Conservation (phyloP, 1,140 invertebrate species). For the Platorchestia sp. region DNA sequence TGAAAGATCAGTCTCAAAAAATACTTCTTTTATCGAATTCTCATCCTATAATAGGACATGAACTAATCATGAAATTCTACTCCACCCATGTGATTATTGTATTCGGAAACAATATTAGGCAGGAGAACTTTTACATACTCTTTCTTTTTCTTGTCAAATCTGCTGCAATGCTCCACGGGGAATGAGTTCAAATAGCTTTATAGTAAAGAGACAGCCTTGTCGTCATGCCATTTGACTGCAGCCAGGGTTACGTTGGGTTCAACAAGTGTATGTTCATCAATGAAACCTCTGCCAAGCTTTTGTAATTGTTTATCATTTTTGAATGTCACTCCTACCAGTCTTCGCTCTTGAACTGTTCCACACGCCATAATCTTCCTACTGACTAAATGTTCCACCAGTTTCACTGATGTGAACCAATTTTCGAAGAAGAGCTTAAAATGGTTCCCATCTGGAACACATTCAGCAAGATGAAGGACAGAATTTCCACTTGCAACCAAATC, state of each 20-base stretch:
- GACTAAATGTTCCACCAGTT: background rate
- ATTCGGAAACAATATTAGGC: background rate
- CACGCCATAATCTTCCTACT: background rate
- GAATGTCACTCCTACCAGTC: background rate
- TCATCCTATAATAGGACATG: background rate
- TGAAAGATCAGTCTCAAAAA: background rate
- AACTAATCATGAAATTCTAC: background rate
- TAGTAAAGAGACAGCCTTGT: background rate
- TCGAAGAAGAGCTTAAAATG: background rate
- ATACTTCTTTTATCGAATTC: background rate
- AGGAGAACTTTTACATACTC: background rate
- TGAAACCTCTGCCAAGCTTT: background rate
- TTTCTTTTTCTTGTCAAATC: background rate
- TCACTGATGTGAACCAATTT: background rate
- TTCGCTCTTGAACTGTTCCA: background rate
- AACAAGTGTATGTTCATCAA: background rate
- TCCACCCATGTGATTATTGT: constrained; percentile 23
- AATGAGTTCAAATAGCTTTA: background rate
- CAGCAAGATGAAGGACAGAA: background rate
- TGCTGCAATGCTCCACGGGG: background rate
- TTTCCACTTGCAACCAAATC: background rate
- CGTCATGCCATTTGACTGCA: background rate
- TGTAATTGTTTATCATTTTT: background rate
- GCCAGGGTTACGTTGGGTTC: background rate
- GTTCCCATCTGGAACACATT: too few relatives aligned